Evolutionary conservation across 2,113 vertebrate species (phyloP).

Genomic region (Proterorhinus semilunaris): DNA sequence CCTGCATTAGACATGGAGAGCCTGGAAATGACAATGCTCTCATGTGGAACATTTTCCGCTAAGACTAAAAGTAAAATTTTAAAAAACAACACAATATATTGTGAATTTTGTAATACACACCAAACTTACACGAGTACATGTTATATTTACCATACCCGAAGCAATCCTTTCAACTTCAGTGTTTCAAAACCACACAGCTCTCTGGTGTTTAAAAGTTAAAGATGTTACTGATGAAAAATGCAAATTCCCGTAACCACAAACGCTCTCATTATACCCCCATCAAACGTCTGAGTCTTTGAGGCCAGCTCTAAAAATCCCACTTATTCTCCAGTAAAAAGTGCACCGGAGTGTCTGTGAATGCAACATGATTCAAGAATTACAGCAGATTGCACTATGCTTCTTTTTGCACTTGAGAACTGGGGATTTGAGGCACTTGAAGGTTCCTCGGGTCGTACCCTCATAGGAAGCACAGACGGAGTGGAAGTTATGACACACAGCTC

Average conservation of each 20-base stretch:
- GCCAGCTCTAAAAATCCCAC: conserved; percentile 47
- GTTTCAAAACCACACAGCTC: conserved; percentile 5
- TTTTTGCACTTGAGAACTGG: conserved; percentile 47
- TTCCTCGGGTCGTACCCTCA: conserved; percentile 31
- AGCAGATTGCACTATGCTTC: conserved; percentile 61
- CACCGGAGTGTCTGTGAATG: conserved; percentile 45
- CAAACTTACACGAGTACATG: not conserved
- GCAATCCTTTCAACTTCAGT: not conserved
- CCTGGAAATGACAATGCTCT: too few relatives aligned
- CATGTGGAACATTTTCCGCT: too few relatives aligned
- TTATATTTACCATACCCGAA: conserved; percentile 10
- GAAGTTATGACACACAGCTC: conserved; percentile 15
- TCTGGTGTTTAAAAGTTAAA: conserved; percentile 24
- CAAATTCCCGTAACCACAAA: conserved; percentile 30
- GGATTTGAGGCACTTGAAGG: conserved; percentile 35
- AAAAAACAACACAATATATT: not conserved
- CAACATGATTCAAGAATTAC: conserved; percentile 59
- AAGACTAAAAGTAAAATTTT: too few relatives aligned
- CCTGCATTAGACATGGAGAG: too few relatives aligned
- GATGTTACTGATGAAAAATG: conserved; percentile 22
- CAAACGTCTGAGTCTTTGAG: conserved; percentile 54
- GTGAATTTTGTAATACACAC: not conserved
- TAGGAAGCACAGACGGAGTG: conserved; percentile 10
- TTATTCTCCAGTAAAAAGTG: conserved; percentile 47
- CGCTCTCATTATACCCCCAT: conserved; percentile 52